phyloP scores from a whole-genome alignment of 2,888 invertebrate species.

The Lobophora halterata region DNA sequence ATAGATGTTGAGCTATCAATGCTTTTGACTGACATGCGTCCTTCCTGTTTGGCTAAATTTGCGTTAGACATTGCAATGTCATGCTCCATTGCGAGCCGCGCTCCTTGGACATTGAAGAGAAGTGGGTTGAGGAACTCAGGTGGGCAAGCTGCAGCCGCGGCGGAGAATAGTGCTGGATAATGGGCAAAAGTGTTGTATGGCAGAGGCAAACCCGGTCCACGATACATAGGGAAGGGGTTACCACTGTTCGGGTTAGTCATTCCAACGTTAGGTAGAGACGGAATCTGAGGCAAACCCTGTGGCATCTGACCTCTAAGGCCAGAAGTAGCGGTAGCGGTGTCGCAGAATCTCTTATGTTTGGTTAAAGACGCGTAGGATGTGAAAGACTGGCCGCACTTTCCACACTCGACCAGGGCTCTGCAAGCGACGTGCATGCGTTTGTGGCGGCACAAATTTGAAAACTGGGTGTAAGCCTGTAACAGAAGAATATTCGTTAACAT shows the following conservation, averaged over 20 bases:
- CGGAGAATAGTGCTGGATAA: conserved; percentile 77
- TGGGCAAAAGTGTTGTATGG: conserved; percentile 84
- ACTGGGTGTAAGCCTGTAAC: conserved; percentile 96
- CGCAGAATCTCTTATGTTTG: conserved; percentile 98
- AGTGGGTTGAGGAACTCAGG: conserved; percentile 84
- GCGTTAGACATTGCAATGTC: conserved; percentile 77
- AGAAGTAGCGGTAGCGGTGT: conserved; percentile 83
- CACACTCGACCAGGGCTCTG: conserved; percentile 95
- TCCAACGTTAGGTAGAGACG: conserved; percentile 64
- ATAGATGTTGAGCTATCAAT: conserved; percentile 68
- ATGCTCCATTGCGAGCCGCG: conserved; percentile 72
- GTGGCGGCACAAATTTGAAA: conserved; percentile 99
- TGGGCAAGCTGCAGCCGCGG: conserved; percentile 76
- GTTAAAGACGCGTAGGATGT: conserved; percentile 94
- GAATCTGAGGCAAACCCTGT: conserved; percentile 65
- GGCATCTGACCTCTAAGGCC: conserved; percentile 71
- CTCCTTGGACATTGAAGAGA: conserved; percentile 82
- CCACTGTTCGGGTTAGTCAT: conserved; percentile 68
- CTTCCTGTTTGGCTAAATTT: conserved; percentile 75
- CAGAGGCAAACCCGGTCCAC: conserved; percentile 82
- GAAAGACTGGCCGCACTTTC: conserved; percentile 96
- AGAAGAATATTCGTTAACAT: no score
- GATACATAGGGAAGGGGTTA: conserved; percentile 87
- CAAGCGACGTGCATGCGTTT: conserved; percentile 99
- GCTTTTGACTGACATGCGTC: conserved; percentile 68